Evolutionary conservation across 1,140 invertebrate genomes (phyloP), one percentile per base, ranked within the genome.

Genomic region (Aculops lycopersici): DNA sequence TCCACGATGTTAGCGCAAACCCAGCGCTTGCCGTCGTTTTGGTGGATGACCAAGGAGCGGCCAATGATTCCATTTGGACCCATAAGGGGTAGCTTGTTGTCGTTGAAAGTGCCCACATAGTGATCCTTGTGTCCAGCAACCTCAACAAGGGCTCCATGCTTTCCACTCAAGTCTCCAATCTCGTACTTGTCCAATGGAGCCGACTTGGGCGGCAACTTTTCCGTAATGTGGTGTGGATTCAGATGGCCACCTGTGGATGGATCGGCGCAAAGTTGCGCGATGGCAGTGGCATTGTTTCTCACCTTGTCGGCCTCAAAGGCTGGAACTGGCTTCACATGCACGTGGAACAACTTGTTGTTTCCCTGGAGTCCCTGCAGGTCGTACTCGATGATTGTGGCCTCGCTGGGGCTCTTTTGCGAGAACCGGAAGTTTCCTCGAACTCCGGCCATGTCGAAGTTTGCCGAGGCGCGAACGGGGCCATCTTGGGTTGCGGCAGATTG

Each of bases 151-250:
- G 47, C 41, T 17, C 65, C 65, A 49, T 63, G 67, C 58, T 92
- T 94, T 4, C 80, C 79, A 40, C 77, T 75, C 3, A 94, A 55
- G 56, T 90, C 81, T 0, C 80, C 79, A 12, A 83, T 55, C 3
- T 74, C 66, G 50, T 83, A 88, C 50, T 77, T 70, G 55, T 88
- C 76, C 53, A 78, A 74, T 3, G 78, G 80, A 20, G 49, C 43
- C 18, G 21, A 20, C 14, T 50, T 53, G 18, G 53, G 48, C 38
- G 44, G 39, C 12, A 47, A 45, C 4, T 42, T 47, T 8, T 8
- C 24, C 37, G 53, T 48, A 3, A 62, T 51, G n/a, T 49, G 48
- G 43, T 58, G 63, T 2, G 65, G 65, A 51, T 67, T 64, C 46
- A 56, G 63, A 47, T 58, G 55, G 3, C 53, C 55, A 2, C 55